Evolutionary conservation across 1,140 invertebrate genomes (phyloP), one percentile per base, ranked within the genome.

Genomic region (Aphidius gifuensis): DNA sequence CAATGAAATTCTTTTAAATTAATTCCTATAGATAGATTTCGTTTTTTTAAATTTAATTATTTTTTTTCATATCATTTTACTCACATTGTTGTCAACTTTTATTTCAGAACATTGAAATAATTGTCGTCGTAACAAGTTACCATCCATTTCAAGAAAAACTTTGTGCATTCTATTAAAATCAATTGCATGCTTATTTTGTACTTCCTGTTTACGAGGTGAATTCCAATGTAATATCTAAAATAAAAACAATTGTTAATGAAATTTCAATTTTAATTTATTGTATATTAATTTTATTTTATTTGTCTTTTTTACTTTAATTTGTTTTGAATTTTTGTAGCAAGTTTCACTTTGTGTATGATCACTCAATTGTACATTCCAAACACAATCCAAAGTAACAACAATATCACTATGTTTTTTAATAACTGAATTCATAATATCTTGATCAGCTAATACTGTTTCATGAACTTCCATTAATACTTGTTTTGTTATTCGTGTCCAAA

Each of bases 301-400:
- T n/a, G n/a, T n/a, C n/a, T n/a, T n/a, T n/a, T 74, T 66, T 77
- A 93, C 91, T 82, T 93, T 95, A 63, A 96, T 85, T 82, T 89
- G 87, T 70, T 89, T 85, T 23, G 88, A 85, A 76, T 89, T 88
- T 46, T 83, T 86, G 74, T 95, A 95, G 80, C 94, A 97, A 23
- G 80, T 77, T 72, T 94, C 92, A 67, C 91, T 92, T 6, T 89
- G 80, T 2, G 92, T 93, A 75, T 93, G 90, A 72, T 94, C 93
- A 71, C 92, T 93, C 47, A 97, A 82, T 77, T 97, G 94, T 3
- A 96, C 90, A 83, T 97, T 97, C 90, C 93, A 97, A 70, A 92
- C 88, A 77, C 94, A 97, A 50, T 91, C 88, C 51, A 97, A 84
- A 68, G 85, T 85, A 73, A 88, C 89, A 6, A 95, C 83, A 44